A percentile compares a stretch with the other conserved stretches of the same genome.
Evolutionary conservation across 2,113 vertebrate species (phyloP).

Genomic region (Cinclus mexicanus): DNA sequence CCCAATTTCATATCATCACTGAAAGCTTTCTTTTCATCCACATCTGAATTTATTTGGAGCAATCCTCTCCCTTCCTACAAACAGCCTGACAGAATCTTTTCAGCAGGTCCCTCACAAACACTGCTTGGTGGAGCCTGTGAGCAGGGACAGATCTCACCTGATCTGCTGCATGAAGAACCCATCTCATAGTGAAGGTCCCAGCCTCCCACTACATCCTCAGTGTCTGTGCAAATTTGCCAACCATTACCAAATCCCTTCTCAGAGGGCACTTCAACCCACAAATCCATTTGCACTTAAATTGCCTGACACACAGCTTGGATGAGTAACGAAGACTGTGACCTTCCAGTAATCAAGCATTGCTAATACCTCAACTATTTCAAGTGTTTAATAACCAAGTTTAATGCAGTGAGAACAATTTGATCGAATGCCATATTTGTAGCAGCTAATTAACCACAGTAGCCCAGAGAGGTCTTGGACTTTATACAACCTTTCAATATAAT

Average conservation of each 20-base stretch:
- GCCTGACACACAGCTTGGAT: neutral
- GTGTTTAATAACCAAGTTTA: slow-evolving; percentile 48
- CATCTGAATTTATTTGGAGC: neutral
- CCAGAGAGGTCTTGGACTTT: slow-evolving; percentile 44
- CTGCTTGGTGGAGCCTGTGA: neutral
- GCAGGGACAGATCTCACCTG: neutral
- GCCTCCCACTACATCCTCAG: neutral
- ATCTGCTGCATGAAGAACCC: neutral
- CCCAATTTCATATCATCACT: neutral
- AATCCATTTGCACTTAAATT: slow-evolving; percentile 39
- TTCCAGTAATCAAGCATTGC: neutral
- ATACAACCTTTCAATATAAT: slow-evolving; percentile 39
- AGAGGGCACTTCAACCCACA: slow-evolving; percentile 8
- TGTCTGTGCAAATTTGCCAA: neutral
- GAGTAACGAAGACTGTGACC: slow-evolving; percentile 34
- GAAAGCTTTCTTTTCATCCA: neutral
- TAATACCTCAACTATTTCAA: slow-evolving; percentile 38
- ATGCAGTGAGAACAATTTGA: slow-evolving; percentile 31
- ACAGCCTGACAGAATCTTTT: neutral
- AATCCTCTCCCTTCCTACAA: neutral
- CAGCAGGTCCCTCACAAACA: neutral
- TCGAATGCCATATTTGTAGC: slow-evolving; percentile 29
- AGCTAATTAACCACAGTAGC: slow-evolving; percentile 51
- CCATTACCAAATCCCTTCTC: neutral
- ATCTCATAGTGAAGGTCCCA: neutral